Evolutionary conservation across 2,888 invertebrate species (phyloP), one percentile per base, ranked within the genome.

Genomic region (Tenthredo notha): DNA sequence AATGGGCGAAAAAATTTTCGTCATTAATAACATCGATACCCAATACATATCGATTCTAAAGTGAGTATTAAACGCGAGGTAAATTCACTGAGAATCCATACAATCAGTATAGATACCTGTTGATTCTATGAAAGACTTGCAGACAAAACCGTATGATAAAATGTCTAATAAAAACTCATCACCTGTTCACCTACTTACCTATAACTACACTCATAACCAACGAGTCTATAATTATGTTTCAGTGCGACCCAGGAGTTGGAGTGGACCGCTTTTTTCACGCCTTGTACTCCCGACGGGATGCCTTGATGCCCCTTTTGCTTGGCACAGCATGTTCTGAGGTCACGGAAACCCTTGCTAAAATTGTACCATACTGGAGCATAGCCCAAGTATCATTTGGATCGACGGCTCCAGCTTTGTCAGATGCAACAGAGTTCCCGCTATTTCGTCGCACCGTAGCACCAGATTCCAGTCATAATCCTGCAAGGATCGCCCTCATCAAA

Each of bases 211-310:
- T 43, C 47, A 21, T 37, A 33, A 78, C 18, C n/a, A 78, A 58
- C 58, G 5, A 58, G 43, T 67, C 33, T 61, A 37, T 29, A 58
- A 37, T 86, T 88, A 87, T 88, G 88, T 94, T 94, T 50, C 94
- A 98, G 98, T 98, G 98, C 91, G 98, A 98, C 94, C 97, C 98
- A 6, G 98, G 98, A 0, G 97, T 97, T 2, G 98, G 97, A 0
- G 97, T 98, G 86, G 98, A 98, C 94, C 96, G 98, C 77, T 97
- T 98, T 94, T 98, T 98, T 94, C 97, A 98, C 94, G 97, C 98
- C 3, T 95, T 98, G 78, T 98, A 98, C 94, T 97, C 97, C 0
- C 95, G 96, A 61, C 95, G 96, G 72, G 90, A 90, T 50, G 95
- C 97, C 1, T 93, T 96, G 82, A 97, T 98, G 96, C 95, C 97